Evolutionary conservation across 2,113 vertebrate genomes (phyloP).

Genomic region (Cyprinodon brontotheroides): DNA sequence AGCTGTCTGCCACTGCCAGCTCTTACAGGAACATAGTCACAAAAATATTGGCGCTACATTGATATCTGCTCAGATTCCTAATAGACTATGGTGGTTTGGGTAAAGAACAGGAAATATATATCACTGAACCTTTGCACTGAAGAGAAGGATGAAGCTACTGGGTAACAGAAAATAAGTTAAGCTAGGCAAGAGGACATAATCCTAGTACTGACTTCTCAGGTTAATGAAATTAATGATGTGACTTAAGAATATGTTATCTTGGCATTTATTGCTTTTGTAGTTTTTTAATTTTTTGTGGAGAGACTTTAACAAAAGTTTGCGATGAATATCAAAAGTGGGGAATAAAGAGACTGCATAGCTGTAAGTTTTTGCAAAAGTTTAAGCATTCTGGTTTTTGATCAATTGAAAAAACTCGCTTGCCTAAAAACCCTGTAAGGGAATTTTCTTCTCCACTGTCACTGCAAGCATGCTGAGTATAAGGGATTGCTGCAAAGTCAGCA

Average conservation of each 20-base stretch:
- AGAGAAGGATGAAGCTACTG: no score
- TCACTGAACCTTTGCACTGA: no score
- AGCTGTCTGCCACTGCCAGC: no score
- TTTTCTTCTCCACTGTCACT: no score
- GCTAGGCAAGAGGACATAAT: neutral
- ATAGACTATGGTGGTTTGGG: no score
- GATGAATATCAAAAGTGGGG: neutral
- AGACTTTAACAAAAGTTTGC: neutral
- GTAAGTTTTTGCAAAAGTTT: conserved; percentile 19
- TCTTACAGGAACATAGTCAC: no score
- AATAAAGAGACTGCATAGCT: neutral
- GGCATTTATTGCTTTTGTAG: neutral
- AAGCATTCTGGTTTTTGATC: conserved; percentile 19
- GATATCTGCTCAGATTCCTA: no score
- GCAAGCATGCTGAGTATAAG: no score
- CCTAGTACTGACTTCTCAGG: neutral
- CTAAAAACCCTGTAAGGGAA: conserved; percentile 6
- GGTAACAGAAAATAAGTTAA: neutral
- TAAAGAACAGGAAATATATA: no score
- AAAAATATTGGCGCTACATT: no score
- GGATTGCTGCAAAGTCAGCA: no score
- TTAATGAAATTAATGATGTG: neutral
- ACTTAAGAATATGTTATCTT: neutral
- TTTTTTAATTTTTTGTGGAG: neutral
- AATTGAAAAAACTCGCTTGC: conserved; percentile 40